Evolutionary conservation across 2,113 vertebrate genomes (phyloP), one percentile per base, ranked within the genome.

Genomic region (Ranitomeya variabilis): DNA sequence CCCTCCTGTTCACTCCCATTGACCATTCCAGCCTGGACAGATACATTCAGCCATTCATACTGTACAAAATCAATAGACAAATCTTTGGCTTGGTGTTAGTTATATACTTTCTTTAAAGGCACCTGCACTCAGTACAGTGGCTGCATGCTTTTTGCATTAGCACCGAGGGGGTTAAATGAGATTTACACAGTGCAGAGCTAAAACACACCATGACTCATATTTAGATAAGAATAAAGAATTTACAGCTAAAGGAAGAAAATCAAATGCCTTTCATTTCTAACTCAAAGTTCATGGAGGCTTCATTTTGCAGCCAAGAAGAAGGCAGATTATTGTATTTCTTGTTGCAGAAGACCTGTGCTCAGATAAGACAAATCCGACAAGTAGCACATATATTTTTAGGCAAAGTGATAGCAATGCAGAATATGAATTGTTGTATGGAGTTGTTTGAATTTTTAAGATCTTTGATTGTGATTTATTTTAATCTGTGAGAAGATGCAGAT

Each of bases 191-290:
- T 19, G 19, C 59, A 18, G 59, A 10, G 26, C 78, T 15, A 37
- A 76, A 78, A 16, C 59, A 67, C 21, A 16, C 37, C 15, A 13
- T 89, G 87, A 89, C 87, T 89, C 87, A 89, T 83, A 31, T 62
- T 64, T 60, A 84, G 80, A 89, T 89, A 89, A 77, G 59, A 73
- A 67, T 78, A 78, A 83, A 78, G 80, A 67, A 88, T 88, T 88
- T 77, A 57, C 80, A 76, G 31, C 69, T 64, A 80, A 86, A 80
- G 9, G 26, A 62, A 21, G 57, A 81, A 78, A 74, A 23, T 19
- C 37, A 64, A 85, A 59, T 16, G 14, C 31, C 51, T 86, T 86
- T 76, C 45, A 54, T 78, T 87, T 87, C 14, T 64, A 86, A 71
- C 62, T 71, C 64, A 87, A 87, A 87, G 86, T 87, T 87, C 86